Evolutionary conservation across 2,888 invertebrate species (phyloP).

Genomic region (Lottia gigantea): DNA sequence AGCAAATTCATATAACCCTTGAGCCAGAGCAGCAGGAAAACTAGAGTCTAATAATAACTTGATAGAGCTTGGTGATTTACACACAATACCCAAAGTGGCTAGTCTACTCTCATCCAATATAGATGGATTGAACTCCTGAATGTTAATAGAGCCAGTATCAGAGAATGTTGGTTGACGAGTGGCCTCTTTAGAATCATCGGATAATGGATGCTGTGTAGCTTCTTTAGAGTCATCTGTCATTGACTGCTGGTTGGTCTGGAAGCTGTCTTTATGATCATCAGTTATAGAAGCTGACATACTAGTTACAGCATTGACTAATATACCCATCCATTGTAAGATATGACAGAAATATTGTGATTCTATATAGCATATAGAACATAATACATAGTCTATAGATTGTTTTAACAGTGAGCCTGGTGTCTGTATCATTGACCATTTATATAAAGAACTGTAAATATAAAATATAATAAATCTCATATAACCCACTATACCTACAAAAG

Average conservation of each 20-base stretch:
- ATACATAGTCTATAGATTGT: conserved; percentile 84
- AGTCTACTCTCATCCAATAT: conserved; percentile 72
- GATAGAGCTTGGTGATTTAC: conserved; percentile 83
- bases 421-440: conserved; percentile 81
- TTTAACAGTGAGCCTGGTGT: conserved; percentile 79
- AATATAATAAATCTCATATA: conserved; percentile 12
- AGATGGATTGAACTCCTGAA: conserved; percentile 56
- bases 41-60: conserved; percentile 82
- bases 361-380: conserved; percentile 88
- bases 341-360: conserved; percentile 81
- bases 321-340: conserved; percentile 79
- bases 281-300: conserved; percentile 73
- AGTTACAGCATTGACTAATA: conserved; percentile 63
- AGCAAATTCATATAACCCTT: conserved; percentile 65
- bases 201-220: conserved; percentile 56
- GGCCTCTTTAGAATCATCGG: conserved; percentile 67
- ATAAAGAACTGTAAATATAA: conserved; percentile 73
- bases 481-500: too few relatives aligned
- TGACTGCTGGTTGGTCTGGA: conserved; percentile 55
- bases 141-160: conserved; percentile 31
- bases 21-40: conserved; percentile 70
- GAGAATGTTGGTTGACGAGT: conserved; percentile 25
- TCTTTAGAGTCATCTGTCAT: conserved; percentile 70
- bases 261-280: conserved; percentile 72
- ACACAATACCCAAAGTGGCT: conserved; percentile 81